Percentiles rank a stretch among this genome's conserved stretches.
phyloP scores from a whole-genome alignment of 2,888 invertebrate genomes.

The Ophioninae sp. region DNA sequence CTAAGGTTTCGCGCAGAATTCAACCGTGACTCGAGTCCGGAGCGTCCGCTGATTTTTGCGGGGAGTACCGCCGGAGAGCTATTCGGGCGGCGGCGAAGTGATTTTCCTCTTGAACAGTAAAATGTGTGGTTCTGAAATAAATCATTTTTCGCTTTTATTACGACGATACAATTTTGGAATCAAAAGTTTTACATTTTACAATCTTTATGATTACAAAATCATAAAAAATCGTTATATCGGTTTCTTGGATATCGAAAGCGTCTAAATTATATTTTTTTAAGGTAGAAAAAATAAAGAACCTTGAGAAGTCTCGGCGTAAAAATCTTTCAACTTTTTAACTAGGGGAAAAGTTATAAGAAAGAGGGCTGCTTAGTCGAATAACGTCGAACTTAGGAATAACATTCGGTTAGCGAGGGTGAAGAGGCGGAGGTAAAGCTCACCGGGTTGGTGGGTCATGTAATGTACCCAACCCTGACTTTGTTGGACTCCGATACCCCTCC shows the following conservation, averaged over 20 bases:
- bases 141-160: background rate
- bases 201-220: no score
- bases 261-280: no score
- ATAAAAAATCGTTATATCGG: no score
- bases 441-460: slow-evolving; percentile 97
- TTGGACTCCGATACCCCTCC: slow-evolving; percentile 97
- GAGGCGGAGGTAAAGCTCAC: slow-evolving; percentile 80
- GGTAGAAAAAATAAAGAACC: no score
- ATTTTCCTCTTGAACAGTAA: slow-evolving; percentile 91
- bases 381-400: no score
- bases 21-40: slow-evolving; percentile 65
- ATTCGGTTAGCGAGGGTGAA: no score
- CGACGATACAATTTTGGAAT: background rate
- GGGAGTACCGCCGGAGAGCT: slow-evolving; percentile 40
- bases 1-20: slow-evolving; percentile 65
- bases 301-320: no score
- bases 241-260: no score
- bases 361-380: no score
- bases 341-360: no score
- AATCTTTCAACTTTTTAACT: no score
- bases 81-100: slow-evolving; percentile 82
- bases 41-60: slow-evolving; percentile 39
- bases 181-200: no score
- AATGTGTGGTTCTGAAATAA: slow-evolving; percentile 92
- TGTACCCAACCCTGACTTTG: slow-evolving; percentile 98